Base-by-base conservation (phyloP, 92 coral and sea anemone species). In the Montipora capitata region DNA sequence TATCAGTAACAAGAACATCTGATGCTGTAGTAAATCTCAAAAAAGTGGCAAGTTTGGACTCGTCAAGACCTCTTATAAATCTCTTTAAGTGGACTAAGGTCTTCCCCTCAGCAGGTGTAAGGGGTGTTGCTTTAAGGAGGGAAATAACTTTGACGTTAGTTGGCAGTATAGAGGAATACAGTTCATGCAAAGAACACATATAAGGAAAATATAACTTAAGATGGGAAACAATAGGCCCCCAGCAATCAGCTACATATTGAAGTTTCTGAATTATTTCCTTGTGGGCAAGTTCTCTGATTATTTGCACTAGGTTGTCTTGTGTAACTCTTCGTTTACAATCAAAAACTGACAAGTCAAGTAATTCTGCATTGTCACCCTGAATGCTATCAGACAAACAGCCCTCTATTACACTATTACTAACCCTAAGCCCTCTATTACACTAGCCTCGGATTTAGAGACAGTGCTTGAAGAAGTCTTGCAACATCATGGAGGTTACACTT, bases 341-440 rank as follows among this genome's bases (percentile, higher is more conserved):
- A 48, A 48, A 84, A 44, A 70, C 76, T 66, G 94, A 90, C 42
- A 90, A 85, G 73, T 90, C 93, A 74, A 90, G 77, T 44, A 90
- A 41, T 81, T 90, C 93, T 8, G 44, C 86, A 62, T 73, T 79
- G 61, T 91, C 84, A 63, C 70, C 67, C 14, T 51, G 12, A 48
- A 48, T 70, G 52, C 76, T 79, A 69, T 82, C 40, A 58, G 35
- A 27, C 91, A 86, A 67, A 79, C 94, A 91, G 74, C 77, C 76
- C 18, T 68, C 35, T 27, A 27, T 20, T 20, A 20, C 27, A 20
- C 27, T 20, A 20, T 20, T 20, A 20, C 27, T 20, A 20, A 20
- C 27, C 27, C 27, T 20, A 20, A 20, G 27, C 27, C 27, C 27
- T 20, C 85, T 17, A 80, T 48, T 69, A 48, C 10, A 48, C 52